Percentiles rank a stretch among this genome's conserved stretches.
phyloP scores from a whole-genome alignment of 2,888 invertebrate species.

The Drosophila prostipennis region DNA sequence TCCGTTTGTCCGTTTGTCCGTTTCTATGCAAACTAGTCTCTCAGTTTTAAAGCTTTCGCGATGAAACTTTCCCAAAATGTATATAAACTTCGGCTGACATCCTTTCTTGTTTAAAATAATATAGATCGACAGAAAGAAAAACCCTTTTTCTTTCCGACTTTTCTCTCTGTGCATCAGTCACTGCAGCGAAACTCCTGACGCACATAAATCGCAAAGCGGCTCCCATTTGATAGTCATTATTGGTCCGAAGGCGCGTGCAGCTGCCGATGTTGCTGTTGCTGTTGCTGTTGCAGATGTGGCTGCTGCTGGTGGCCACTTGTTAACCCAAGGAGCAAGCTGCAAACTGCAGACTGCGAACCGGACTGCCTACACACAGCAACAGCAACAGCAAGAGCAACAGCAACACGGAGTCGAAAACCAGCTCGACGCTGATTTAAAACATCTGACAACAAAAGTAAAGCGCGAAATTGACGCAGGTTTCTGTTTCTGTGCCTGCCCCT shows the following conservation, averaged over 20 bases:
- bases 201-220: constrained; percentile 76
- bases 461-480: constrained; percentile 79
- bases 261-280: constrained; percentile 47
- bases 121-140: background rate
- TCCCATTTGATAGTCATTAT: constrained; percentile 78
- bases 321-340: constrained; percentile 68
- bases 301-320: constrained; percentile 67
- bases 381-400: background rate
- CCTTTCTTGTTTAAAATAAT: too few relatives aligned
- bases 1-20: too few relatives aligned
- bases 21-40: too few relatives aligned
- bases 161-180: background rate
- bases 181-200: constrained; percentile 57
- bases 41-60: too few relatives aligned
- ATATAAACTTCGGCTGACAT: too few relatives aligned
- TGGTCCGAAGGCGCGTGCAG: constrained; percentile 73
- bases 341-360: constrained; percentile 71
- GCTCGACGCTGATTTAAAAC: constrained; percentile 71
- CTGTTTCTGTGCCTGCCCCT: constrained; percentile 55
- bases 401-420: constrained; percentile 30
- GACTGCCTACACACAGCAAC: constrained; percentile 67
- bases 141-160: background rate
- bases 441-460: constrained; percentile 79
- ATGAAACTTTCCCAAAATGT: too few relatives aligned
- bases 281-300: constrained; percentile 19